phyloP scores from a whole-genome alignment of 2,113 vertebrate species.

The Oryzias melastigma region DNA sequence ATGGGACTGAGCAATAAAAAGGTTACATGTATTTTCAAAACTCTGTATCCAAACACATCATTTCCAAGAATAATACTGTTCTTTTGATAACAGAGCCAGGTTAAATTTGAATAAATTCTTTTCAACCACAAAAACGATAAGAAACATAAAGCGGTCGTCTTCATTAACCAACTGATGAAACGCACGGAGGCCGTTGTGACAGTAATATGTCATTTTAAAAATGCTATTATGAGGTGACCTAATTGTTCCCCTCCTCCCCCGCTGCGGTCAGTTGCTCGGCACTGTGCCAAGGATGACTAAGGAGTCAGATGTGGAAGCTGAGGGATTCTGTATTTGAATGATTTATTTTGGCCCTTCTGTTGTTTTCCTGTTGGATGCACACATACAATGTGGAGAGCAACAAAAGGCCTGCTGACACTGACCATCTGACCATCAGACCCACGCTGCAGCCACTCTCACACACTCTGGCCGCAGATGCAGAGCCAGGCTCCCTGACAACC shows the following conservation, averaged over 20 bases:
- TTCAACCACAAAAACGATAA: conserved; percentile 6
- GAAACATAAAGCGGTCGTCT: conserved; percentile 40
- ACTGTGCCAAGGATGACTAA: conserved; percentile 55
- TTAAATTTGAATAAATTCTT: conserved; percentile 46
- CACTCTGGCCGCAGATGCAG: conserved; percentile 44
- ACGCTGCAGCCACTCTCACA: conserved; percentile 48
- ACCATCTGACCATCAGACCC: conserved; percentile 69
- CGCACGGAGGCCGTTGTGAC: conserved; percentile 55
- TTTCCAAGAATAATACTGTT: conserved; percentile 59
- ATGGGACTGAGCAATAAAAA: conserved; percentile 72
- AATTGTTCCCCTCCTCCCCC: conserved; percentile 56
- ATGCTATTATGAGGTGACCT: conserved; percentile 69
- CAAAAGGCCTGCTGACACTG: conserved; percentile 72
- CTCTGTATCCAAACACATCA: conserved; percentile 57
- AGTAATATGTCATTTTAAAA: conserved; percentile 70
- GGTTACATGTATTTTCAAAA: conserved; percentile 75
- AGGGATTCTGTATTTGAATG: conserved; percentile 69
- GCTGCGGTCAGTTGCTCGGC: conserved; percentile 55
- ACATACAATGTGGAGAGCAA: conserved; percentile 68
- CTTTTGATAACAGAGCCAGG: conserved; percentile 30
- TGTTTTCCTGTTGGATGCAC: conserved; percentile 72
- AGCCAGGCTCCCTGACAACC: conserved; percentile 33
- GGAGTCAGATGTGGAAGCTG: conserved; percentile 70
- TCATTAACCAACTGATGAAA: conserved; percentile 61
- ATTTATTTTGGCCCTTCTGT: conserved; percentile 71